phyloP scores from a whole-genome alignment of 2,888 invertebrate genomes.

The Chrysolina oricalcia region DNA sequence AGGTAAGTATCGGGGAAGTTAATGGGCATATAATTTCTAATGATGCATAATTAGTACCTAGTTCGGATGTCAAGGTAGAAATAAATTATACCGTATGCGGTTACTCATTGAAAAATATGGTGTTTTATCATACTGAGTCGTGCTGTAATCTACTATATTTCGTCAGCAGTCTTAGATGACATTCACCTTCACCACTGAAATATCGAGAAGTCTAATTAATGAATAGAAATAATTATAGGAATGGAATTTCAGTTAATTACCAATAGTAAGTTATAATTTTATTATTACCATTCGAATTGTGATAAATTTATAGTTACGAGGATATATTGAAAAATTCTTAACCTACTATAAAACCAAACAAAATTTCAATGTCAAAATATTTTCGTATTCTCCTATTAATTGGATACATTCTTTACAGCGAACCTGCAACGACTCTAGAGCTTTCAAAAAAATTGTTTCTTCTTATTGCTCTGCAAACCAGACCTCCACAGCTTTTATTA shows the following conservation, averaged over 20 bases:
- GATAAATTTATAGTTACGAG: no score
- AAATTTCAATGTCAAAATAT: no score
- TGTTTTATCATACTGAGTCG: background rate
- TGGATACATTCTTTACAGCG: no score
- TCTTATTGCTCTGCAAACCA: no score
- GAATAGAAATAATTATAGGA: background rate
- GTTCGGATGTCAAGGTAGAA: constrained; percentile 16
- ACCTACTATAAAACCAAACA: no score
- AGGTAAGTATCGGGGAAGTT: background rate
- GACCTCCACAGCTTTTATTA: no score
- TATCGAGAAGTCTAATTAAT: background rate
- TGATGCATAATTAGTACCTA: constrained; percentile 18
- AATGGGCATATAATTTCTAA: constrained; percentile 22
- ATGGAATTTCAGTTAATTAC: background rate
- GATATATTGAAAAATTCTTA: no score
- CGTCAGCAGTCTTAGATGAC: background rate
- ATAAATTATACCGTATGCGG: constrained; percentile 14
- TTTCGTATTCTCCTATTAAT: no score
- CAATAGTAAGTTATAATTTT: background rate
- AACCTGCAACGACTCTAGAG: no score
- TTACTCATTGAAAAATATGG: constrained; percentile 15
- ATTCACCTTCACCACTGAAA: background rate
- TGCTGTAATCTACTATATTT: constrained; percentile 2
- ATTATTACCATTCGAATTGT: background rate
- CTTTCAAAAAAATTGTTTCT: no score